Evolutionary conservation across 2,888 invertebrate genomes (phyloP).

Genomic region (Drosophila subquinaria): DNA sequence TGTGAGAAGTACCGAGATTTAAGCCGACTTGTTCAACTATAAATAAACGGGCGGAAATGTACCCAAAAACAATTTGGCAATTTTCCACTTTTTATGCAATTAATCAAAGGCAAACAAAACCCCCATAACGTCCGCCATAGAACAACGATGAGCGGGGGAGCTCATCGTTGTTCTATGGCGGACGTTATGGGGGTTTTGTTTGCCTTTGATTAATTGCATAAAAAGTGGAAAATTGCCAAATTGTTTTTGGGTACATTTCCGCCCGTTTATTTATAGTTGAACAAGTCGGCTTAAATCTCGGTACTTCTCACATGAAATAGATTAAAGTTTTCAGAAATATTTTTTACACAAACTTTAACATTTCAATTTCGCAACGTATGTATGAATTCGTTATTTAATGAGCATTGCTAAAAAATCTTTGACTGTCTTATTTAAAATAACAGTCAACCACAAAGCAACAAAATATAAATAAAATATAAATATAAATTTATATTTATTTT

Average conservation of each 20-base stretch:
- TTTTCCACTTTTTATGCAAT: constrained; percentile 63
- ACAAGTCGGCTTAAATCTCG: constrained; percentile 22
- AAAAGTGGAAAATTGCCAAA: constrained; percentile 61
- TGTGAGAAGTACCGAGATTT: constrained; percentile 5
- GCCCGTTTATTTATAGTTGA: constrained; percentile 45
- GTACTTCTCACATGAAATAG: not conserved
- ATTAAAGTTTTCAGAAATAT: not conserved
- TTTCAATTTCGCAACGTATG: not conserved
- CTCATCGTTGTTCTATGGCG: constrained; percentile 29
- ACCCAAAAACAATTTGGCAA: constrained; percentile 54
- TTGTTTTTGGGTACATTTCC: constrained; percentile 43
- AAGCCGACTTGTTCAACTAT: constrained; percentile 40
- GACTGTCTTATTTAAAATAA: no score
- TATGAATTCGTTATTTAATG: no score
- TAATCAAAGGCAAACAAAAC: constrained; percentile 59
- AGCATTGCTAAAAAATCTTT: no score
- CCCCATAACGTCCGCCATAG: constrained; percentile 5
- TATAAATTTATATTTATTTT: no score
- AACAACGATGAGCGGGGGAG: not conserved
- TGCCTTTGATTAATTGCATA: constrained; percentile 64
- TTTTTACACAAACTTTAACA: not conserved
- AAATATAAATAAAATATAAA: no score
- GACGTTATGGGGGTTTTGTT: constrained; percentile 34
- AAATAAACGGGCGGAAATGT: constrained; percentile 41
- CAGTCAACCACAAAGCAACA: no score